Conservation (phyloP, 2,113 vertebrate species). For the Bubo bubo region DNA sequence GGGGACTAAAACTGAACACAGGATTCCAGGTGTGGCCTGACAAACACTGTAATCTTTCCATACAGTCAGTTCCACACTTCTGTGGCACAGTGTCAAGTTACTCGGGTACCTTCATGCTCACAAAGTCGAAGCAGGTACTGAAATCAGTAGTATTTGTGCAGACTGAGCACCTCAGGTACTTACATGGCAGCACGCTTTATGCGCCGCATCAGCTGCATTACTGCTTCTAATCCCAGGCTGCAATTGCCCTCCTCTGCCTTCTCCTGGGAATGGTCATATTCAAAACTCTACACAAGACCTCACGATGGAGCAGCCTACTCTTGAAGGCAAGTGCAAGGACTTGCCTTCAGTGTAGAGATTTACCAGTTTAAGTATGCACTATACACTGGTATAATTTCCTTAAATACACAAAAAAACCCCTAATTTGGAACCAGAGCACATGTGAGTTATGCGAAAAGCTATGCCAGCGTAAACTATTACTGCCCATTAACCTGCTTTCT, state of each 20-base stretch:
- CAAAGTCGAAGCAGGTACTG: not conserved
- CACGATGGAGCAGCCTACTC: fast-evolving
- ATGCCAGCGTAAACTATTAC: not conserved
- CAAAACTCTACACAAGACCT: fast-evolving
- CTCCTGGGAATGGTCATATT: not conserved
- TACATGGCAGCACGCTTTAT: fast-evolving
- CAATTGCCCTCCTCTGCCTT: not conserved
- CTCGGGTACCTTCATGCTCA: fast-evolving
- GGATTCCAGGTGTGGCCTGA: no score
- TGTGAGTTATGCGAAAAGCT: fast-evolving
- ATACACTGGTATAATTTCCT: not conserved
- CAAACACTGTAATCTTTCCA: no score
- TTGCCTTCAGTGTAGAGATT: not conserved
- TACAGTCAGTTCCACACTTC: not conserved
- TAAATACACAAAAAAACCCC: not conserved
- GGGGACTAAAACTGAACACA: no score
- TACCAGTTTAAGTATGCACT: not conserved
- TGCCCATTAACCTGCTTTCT: not conserved
- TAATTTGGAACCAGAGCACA: not conserved
- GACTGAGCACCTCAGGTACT: fast-evolving
- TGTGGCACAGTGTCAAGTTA: not conserved
- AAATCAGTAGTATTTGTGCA: fast-evolving
- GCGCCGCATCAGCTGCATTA: fast-evolving
- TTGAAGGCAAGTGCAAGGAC: not conserved
- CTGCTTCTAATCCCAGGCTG: not conserved